These are phyloP conservation scores for Pimpla rufipes DNA, from an alignment of 2,888 invertebrate genomes.

Conservation along the genomic window DNA sequence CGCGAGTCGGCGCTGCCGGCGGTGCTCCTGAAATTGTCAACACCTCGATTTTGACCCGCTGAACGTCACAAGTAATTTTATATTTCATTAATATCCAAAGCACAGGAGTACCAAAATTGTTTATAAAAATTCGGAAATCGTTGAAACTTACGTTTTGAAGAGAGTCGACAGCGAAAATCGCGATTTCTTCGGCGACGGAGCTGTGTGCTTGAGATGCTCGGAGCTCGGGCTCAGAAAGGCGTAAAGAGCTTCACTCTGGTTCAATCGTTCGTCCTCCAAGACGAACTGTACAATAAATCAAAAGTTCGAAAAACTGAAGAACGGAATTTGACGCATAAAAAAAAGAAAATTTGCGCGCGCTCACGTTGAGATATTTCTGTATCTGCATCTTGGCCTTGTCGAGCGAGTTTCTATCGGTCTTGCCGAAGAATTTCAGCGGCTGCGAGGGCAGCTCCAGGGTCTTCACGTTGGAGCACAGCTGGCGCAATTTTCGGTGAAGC, in stretches of 20 bases:
- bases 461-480: conserved; percentile 93
- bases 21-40: conserved; percentile 81
- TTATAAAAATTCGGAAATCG: too few species aligned
- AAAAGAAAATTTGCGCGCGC: conserved; percentile 74
- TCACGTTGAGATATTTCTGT: conserved; percentile 94
- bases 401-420: conserved; percentile 92
- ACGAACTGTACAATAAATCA: conserved; percentile 88
- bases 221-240: conserved; percentile 97
- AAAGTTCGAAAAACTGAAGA: too few species aligned
- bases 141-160: conserved; percentile 91
- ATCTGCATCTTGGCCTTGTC: conserved; percentile 94
- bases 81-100: neutral
- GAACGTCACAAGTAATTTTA: neutral
- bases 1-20: conserved; percentile 88
- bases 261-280: conserved; percentile 94
- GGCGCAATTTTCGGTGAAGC: conserved; percentile 93
- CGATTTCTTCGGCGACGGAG: conserved; percentile 93
- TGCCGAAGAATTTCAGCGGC: conserved; percentile 94
- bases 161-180: conserved; percentile 95
- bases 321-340: too few species aligned
- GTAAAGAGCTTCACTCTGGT: conserved; percentile 95
- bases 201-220: conserved; percentile 93
- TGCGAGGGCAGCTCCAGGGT: conserved; percentile 93
- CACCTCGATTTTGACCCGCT: too few species aligned
- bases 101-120: too few species aligned